Percentiles rank a stretch among this genome's conserved stretches.
phyloP scores from a whole-genome alignment of 2,888 invertebrate species.

The Himalopsyche anomala region DNA sequence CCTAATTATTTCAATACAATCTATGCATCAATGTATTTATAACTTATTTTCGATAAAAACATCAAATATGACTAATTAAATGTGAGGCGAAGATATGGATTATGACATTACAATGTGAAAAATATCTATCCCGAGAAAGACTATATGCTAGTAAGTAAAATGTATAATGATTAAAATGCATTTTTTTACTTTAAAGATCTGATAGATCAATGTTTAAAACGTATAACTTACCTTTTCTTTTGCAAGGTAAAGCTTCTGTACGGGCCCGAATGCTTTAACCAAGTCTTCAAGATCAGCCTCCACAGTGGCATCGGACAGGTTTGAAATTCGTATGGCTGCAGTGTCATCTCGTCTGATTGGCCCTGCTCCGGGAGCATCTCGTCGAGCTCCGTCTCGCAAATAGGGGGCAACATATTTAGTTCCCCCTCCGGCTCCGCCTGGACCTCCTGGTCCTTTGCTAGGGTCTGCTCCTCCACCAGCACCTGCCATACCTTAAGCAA shows the following conservation, averaged over 20 bases:
- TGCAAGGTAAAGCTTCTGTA: constrained; percentile 95
- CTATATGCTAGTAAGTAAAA: no score
- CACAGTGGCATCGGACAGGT: constrained; percentile 96
- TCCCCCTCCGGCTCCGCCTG: constrained; percentile 71
- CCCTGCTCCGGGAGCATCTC: constrained; percentile 81
- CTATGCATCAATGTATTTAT: no score
- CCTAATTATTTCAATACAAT: no score
- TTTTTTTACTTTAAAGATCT: no score
- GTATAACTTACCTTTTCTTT: constrained; percentile 84
- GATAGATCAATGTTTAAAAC: background rate
- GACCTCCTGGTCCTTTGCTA: constrained; percentile 48
- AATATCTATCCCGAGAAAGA: no score
- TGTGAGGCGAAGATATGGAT: no score
- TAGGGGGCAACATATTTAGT: constrained; percentile 93
- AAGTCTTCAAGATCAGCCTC: constrained; percentile 97
- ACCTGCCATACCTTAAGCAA: constrained; percentile 43
- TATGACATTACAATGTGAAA: no score
- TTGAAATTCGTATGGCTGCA: constrained; percentile 97
- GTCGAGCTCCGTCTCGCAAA: constrained; percentile 89
- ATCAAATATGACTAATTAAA: no score
- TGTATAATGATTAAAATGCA: no score
- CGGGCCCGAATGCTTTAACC: constrained; percentile 94
- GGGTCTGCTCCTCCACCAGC: constrained; percentile 63
- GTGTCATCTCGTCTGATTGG: constrained; percentile 86
- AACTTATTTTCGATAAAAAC: no score